These are phyloP conservation scores for Parochlus steinenii DNA, from an alignment of 2,888 invertebrate species.

Conservation along the genomic window DNA sequence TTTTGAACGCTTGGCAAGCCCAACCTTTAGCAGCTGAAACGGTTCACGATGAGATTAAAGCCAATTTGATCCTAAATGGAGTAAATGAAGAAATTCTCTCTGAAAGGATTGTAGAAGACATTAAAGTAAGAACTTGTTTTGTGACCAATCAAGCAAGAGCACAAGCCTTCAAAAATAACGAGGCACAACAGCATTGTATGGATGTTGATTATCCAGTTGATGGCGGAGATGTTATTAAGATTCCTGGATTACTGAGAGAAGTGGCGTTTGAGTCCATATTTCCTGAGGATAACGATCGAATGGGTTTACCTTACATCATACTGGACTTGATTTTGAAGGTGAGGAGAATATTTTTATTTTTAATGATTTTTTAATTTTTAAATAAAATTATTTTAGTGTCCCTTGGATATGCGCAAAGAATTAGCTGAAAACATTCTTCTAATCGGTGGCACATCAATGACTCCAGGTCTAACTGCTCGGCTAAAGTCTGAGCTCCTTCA, in stretches of 20 bases:
- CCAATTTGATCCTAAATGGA: slow-evolving; percentile 32
- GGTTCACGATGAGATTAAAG: slow-evolving; percentile 44
- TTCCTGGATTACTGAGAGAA: slow-evolving; percentile 60
- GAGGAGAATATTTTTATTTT: slow-evolving; percentile 13
- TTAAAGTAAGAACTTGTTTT: slow-evolving; percentile 36
- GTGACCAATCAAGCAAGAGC: slow-evolving; percentile 20
- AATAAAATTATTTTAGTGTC: slow-evolving; percentile 37
- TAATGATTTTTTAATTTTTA: slow-evolving; percentile 7
- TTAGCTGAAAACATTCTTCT: slow-evolving; percentile 73
- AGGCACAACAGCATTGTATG: slow-evolving; percentile 36
- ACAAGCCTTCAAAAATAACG: slow-evolving; percentile 32
- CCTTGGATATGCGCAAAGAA: slow-evolving; percentile 60
- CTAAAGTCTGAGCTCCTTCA: slow-evolving; percentile 58
- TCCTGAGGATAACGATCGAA: slow-evolving; percentile 64
- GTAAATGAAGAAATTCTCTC: slow-evolving; percentile 30
- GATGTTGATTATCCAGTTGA: slow-evolving; percentile 49
- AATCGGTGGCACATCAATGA: slow-evolving; percentile 71
- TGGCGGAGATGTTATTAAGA: slow-evolving; percentile 41
- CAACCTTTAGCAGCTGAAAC: slow-evolving; percentile 60
- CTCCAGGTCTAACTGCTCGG: slow-evolving; percentile 68
- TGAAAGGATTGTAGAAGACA: slow-evolving; percentile 52
- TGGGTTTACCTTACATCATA: slow-evolving; percentile 69
- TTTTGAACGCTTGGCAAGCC: slow-evolving; percentile 70
- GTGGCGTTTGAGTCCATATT: slow-evolving; percentile 72
- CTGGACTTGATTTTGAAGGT: slow-evolving; percentile 62